These are phyloP conservation scores for Elmis aenea DNA, from an alignment of 2,888 invertebrate genomes.

Conservation along the genomic window DNA sequence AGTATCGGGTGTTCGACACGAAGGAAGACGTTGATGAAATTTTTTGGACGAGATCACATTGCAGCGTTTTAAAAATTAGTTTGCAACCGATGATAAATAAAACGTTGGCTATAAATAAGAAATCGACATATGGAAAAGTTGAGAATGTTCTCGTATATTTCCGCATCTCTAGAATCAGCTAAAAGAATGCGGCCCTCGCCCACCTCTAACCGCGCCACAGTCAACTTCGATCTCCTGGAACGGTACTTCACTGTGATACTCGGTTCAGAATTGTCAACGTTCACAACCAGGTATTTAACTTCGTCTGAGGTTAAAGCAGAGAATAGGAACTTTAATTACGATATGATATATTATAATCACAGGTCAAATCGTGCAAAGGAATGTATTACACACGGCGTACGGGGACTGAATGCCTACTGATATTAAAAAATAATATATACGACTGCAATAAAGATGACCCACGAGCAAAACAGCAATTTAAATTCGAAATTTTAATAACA, in stretches of 20 bases:
- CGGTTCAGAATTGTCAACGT: constrained; percentile 31
- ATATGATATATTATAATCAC: constrained; percentile 19
- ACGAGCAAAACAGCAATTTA: constrained; percentile 17
- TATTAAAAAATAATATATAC: constrained; percentile 18
- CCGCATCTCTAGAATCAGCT: constrained; percentile 14
- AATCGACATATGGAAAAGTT: too few species aligned
- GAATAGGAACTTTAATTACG: constrained; percentile 20
- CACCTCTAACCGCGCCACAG: constrained; percentile 29
- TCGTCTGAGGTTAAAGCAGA: constrained; percentile 20
- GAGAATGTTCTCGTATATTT: too few species aligned
- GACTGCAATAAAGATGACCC: constrained; percentile 13
- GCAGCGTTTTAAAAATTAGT: too few species aligned
- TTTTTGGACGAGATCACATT: too few species aligned
- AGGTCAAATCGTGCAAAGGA: constrained; percentile 19
- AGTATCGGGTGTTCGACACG: too few species aligned
- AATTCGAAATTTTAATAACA: constrained; percentile 19
- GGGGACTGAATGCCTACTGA: constrained; percentile 12
- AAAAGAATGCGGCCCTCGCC: constrained; percentile 29
- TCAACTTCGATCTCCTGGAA: constrained; percentile 29
- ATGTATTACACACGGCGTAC: constrained; percentile 16
- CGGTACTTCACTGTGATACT: constrained; percentile 33
- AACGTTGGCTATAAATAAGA: too few species aligned
- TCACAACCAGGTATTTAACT: constrained; percentile 26
- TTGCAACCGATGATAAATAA: too few species aligned
- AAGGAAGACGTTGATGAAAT: too few species aligned